phyloP scores from a whole-genome alignment of 2,113 vertebrate species.

The Xenopus tropicalis region DNA sequence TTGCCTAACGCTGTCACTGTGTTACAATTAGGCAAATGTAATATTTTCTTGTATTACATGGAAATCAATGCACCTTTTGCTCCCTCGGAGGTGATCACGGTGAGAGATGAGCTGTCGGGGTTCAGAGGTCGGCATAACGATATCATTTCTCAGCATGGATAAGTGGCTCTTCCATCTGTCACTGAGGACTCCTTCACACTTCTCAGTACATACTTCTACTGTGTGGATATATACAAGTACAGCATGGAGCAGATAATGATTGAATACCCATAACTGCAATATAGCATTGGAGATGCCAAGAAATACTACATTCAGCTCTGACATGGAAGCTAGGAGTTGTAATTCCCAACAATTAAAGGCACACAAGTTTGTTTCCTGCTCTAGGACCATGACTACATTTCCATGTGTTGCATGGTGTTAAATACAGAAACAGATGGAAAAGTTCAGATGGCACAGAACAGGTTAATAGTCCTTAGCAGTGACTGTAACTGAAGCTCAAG shows the following conservation, averaged over 20 bases:
- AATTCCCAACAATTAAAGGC: too few species aligned
- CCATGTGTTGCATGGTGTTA: too few species aligned
- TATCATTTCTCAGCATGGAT: constrained; percentile 47
- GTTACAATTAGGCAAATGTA: constrained; percentile 89
- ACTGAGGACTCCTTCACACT: constrained; percentile 13
- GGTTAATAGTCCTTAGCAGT: constrained; percentile 22
- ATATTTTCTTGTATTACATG: constrained; percentile 98
- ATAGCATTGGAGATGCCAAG: neutral
- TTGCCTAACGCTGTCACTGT: constrained; percentile 75
- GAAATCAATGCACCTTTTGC: constrained; percentile 93
- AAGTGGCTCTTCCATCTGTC: constrained; percentile 43
- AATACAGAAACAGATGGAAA: too few species aligned
- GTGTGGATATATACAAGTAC: too few species aligned
- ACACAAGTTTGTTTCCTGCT: too few species aligned
- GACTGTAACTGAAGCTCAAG: constrained; percentile 27
- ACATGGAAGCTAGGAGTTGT: too few species aligned
- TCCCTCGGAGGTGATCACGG: constrained; percentile 64
- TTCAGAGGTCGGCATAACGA: constrained; percentile 57
- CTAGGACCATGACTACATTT: too few species aligned
- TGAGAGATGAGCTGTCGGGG: constrained; percentile 66
- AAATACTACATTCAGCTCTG: neutral
- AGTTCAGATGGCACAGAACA: neutral
- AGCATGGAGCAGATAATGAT: too few species aligned
- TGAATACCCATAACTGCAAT: too few species aligned
- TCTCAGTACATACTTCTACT: neutral